A percentile compares a stretch with the other conserved stretches of the same genome.
These are phyloP conservation scores for Allobates femoralis DNA, from an alignment of 2,797 vertebrate genomes.

Conservation along the genomic window DNA sequence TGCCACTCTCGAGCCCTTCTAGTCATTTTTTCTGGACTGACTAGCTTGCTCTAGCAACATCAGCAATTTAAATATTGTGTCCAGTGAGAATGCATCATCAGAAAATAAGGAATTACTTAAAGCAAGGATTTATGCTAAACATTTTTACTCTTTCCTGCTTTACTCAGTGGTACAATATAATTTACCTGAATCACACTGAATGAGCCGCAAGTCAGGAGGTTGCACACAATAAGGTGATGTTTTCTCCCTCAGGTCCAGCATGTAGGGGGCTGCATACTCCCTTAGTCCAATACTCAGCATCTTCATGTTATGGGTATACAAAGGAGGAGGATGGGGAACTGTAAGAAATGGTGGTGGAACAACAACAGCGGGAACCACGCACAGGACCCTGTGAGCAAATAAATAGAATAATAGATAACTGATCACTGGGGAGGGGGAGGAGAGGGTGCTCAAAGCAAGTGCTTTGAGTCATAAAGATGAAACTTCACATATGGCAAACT, in stretches of 20 bases:
- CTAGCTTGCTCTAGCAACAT: no score
- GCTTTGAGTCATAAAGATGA: not conserved
- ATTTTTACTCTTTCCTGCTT: no score
- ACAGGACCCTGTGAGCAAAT: conserved; percentile 78
- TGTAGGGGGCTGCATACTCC: conserved; percentile 75
- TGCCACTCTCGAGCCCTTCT: no score
- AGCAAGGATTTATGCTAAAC: no score
- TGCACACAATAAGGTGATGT: conserved; percentile 75
- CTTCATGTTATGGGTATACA: conserved; percentile 81
- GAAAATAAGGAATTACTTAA: no score
- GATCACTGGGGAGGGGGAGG: no score
- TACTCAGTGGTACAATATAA: no score
- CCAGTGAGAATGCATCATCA: no score
- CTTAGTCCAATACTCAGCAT: conserved; percentile 76
- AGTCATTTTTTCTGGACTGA: no score
- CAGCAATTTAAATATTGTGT: no score
- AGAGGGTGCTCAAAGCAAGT: not conserved
- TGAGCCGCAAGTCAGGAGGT: conserved; percentile 86
- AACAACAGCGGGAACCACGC: conserved; percentile 85
- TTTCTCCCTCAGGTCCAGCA: conserved; percentile 77
- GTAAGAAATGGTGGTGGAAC: conserved; percentile 84
- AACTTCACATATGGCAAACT: not conserved
- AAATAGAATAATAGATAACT: not conserved
- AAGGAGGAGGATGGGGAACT: conserved; percentile 82
- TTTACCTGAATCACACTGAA: conserved; percentile 95